Base-by-base conservation (phyloP, 2,797 vertebrate species). In the Hoplostethus mediterraneus region DNA sequence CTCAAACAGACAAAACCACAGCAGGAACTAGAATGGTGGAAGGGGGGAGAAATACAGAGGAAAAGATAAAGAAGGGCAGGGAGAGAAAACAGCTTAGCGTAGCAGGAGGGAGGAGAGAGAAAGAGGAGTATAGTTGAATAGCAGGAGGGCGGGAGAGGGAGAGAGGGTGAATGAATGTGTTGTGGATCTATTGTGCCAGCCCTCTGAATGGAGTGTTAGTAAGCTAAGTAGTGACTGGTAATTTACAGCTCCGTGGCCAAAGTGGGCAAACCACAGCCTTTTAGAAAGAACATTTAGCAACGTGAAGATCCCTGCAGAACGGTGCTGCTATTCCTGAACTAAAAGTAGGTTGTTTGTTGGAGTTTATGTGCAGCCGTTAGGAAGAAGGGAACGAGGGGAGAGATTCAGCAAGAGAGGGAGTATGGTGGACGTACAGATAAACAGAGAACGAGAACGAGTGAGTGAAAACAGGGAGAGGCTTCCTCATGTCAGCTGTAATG, bases 211-310 rank as follows among this genome's bases (percentile, higher is more conserved):
- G 84, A 86, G 86, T 90, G 90, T 89, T 89, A 89, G 86, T 87
- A 90, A 92, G 89, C 88, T 90, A 92, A 92, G 90, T 92, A 90
- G 89, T 90, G 84, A 68, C 83, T 67, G 71, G 83, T 87, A 83
- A 89, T 91, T 90, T 92, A 89, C 87, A 87, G 79, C 82, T 74
- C 81, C 1, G 25, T 83, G 85, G 86, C 80, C 82, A 85, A 87
- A 90, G 84, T 87, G 84, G 79, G 55, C 75, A 83, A 91, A 91
- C 85, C 90, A 89, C 87, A 80, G 56, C 71, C 75, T 90, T 89
- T 89, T 77, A 85, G 71, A 75, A 70, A 74, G 66, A 70, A 74
- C 85, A 86, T 79, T 80, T 85, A 80, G 65, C 53, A 60, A 51
- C 44, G 56, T 57, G 72, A 72, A 67, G 80, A 73, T 67, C 67